These are phyloP conservation scores for Ophioninae sp. DNA, from an alignment of 2,888 invertebrate species.

Conservation along the genomic window DNA sequence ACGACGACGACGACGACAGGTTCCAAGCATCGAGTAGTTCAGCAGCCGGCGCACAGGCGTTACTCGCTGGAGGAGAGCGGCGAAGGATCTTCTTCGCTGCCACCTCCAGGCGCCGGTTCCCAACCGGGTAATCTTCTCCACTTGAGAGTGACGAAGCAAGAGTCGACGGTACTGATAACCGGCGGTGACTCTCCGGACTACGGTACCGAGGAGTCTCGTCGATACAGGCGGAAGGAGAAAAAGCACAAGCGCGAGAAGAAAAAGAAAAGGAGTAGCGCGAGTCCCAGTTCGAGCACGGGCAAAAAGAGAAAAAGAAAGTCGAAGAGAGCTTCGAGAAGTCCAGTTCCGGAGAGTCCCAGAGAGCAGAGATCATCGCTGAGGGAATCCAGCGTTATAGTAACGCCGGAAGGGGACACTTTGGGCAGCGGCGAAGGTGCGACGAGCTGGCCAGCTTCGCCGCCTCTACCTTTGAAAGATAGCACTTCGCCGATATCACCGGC, in stretches of 20 bases:
- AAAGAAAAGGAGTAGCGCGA: conserved; percentile 84
- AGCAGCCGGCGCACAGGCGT: conserved; percentile 61
- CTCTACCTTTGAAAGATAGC: conserved; percentile 81
- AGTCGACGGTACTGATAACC: neutral
- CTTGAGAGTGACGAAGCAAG: neutral
- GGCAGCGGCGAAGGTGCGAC: conserved; percentile 45
- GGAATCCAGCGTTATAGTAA: conserved; percentile 70
- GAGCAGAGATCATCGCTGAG: conserved; percentile 27
- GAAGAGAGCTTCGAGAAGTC: conserved; percentile 86
- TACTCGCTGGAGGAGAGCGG: conserved; percentile 74
- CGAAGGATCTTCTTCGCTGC: conserved; percentile 21
- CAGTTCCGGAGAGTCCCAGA: conserved; percentile 83
- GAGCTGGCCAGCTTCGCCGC: conserved; percentile 82
- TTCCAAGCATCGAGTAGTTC: conserved; percentile 46
- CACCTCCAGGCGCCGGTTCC: conserved; percentile 49
- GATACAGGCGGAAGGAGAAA: conserved; percentile 79
- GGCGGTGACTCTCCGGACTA: conserved; percentile 69
- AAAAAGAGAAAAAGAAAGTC: conserved; percentile 87
- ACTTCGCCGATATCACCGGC: conserved; percentile 85
- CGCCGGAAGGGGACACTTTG: conserved; percentile 80
- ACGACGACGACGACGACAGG: conserved; percentile 62
- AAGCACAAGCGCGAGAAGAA: conserved; percentile 87
- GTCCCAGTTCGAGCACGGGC: conserved; percentile 83
- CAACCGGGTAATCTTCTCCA: conserved; percentile 57
- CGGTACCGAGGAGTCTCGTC: conserved; percentile 70